phyloP scores from a whole-genome alignment of 2,888 invertebrate genomes.

The Ichneumoninae sp. region DNA sequence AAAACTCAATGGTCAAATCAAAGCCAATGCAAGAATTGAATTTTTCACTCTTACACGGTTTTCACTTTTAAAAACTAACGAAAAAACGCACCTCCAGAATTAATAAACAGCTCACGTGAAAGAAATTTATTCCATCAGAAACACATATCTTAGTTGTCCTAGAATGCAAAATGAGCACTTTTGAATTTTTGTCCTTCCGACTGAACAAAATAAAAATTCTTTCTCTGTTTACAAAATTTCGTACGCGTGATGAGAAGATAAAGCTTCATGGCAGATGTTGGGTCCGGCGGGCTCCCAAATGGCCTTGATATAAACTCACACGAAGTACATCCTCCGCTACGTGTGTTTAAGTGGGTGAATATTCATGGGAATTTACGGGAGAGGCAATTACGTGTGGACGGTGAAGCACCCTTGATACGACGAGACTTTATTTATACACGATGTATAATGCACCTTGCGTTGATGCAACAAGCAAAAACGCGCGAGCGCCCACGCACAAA shows the following conservation, averaged over 20 bases:
- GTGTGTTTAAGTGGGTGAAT: conserved; percentile 17
- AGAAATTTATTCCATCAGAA: not conserved
- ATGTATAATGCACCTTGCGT: conserved; percentile 32
- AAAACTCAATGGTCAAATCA: not conserved
- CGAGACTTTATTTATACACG: conserved; percentile 55
- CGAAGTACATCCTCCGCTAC: not conserved
- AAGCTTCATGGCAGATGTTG: not conserved
- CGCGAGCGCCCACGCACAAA: not conserved
- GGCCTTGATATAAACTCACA: not conserved
- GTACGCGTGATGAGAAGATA: not conserved
- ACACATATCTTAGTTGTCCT: not conserved
- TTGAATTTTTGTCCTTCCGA: not conserved
- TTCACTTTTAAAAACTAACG: not conserved
- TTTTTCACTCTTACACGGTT: not conserved
- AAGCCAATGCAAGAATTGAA: not conserved
- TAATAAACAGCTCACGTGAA: not conserved
- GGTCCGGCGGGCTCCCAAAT: not conserved
- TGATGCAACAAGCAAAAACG: conserved; percentile 22
- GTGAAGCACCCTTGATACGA: conserved; percentile 44
- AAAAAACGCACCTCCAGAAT: not conserved
- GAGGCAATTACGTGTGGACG: conserved; percentile 52
- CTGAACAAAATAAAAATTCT: not conserved
- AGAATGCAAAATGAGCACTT: not conserved
- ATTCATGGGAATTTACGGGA: conserved; percentile 44
- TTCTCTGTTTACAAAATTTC: too few species aligned